A percentile compares a stretch with the other conserved stretches of the same genome.
Evolutionary conservation across 1,140 invertebrate species (phyloP).

Genomic region (Matsumurasca onukii): DNA sequence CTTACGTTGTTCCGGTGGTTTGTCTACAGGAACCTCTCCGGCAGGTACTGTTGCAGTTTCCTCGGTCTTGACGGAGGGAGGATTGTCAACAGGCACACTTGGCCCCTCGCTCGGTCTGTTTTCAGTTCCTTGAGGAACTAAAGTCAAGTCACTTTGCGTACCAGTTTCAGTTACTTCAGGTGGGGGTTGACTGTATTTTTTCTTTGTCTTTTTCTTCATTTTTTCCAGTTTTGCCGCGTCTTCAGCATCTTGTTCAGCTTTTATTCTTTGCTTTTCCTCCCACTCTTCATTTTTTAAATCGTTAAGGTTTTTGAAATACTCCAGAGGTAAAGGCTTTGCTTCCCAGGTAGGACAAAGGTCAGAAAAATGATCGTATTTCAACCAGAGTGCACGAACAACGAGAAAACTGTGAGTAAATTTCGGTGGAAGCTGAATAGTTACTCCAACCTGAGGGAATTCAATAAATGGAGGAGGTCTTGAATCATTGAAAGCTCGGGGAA

Average conservation of each 20-base stretch:
- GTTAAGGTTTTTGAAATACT: slow-evolving; percentile 27
- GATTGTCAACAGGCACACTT: not conserved
- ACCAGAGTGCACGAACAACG: slow-evolving; percentile 58
- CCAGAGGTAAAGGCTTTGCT: not conserved
- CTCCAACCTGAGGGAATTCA: slow-evolving; percentile 56
- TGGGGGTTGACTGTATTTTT: slow-evolving; percentile 46
- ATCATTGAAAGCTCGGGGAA: slow-evolving; percentile 44
- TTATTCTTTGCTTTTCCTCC: slow-evolving; percentile 38
- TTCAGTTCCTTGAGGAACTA: not conserved
- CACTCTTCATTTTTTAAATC: slow-evolving; percentile 39
- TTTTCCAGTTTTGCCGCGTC: slow-evolving; percentile 43
- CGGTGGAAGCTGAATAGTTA: slow-evolving; percentile 57
- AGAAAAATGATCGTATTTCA: slow-evolving; percentile 61
- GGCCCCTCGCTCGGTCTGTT: not conserved
- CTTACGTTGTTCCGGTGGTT: slow-evolving; percentile 36
- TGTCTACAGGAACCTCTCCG: slow-evolving; percentile 40
- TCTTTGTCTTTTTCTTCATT: slow-evolving; percentile 47
- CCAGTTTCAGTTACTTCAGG: slow-evolving; percentile 48
- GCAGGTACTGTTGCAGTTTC: not conserved
- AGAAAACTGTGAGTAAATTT: slow-evolving; percentile 55
- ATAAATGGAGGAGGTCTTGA: slow-evolving; percentile 51
- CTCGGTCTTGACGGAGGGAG: not conserved
- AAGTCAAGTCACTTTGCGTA: not conserved
- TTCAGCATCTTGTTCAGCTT: slow-evolving; percentile 28
- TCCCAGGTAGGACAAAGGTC: slow-evolving; percentile 48